Evolutionary conservation across 2,113 vertebrate genomes (phyloP), one percentile per base, ranked within the genome.

Genomic region (Spea bombifrons): DNA sequence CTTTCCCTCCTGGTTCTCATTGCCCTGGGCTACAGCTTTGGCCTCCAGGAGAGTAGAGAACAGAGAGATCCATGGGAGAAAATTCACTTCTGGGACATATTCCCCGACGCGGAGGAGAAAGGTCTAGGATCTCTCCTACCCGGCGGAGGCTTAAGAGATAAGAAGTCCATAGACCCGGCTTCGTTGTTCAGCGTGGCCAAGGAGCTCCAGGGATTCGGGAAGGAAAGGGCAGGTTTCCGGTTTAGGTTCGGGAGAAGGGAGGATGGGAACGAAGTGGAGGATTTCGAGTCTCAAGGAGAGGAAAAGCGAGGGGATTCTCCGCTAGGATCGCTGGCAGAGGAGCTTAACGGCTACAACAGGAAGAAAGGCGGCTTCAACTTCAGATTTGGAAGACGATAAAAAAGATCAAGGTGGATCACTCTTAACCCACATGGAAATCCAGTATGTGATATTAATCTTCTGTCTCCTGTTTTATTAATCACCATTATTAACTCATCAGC

Each of bases 331-430:
- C 85, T 89, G 78, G 89, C 89, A 0, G 87, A 91, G 75, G 90
- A 89, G 63, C 81, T 92, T 43, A 88, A 3, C 0, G 83, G 88
- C 57, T 90, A 88, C 75, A 79, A 75, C 83, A 84, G 92, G 78
- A 88, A 44, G 82, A 91, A 91, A 69, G 90, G 90, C 0, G 90
- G 90, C 7, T 92, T 92, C 83, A 86, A 85, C 75, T 91, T 92
- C 85, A 86, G 91, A 73, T 92, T 93, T 0, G 91, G 93, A 65
- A 88, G 88, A 57, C 83, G 86, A 81, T 83, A 66, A 75, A 48
- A 30, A 30, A 30, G 1, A 30, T 30, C 30, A 30, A 30, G 30
- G 30, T 30, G 30, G 30, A 30, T 30, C 30, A 30, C 30, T 30
- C 30, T 30, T 30, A 30, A 30, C 30, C 30, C 30, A 30, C 30